These are phyloP conservation scores for Heterotilapia buettikoferi DNA, from an alignment of 2,113 vertebrate genomes.

Conservation along the genomic window DNA sequence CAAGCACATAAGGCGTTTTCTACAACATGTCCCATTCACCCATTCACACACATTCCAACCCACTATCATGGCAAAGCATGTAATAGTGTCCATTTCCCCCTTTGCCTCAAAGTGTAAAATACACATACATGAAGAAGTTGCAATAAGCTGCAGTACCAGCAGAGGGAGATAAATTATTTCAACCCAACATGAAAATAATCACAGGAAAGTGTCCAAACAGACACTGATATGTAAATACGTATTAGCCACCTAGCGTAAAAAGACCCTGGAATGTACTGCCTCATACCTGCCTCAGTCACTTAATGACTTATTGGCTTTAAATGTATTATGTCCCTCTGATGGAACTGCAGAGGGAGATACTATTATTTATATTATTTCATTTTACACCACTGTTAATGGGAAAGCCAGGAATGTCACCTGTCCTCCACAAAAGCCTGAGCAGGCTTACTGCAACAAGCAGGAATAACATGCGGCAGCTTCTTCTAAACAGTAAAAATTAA, in stretches of 20 bases:
- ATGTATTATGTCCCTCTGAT: background rate
- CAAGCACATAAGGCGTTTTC: background rate
- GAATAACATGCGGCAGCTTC: background rate
- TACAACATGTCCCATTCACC: background rate
- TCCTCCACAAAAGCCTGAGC: background rate
- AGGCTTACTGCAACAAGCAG: background rate
- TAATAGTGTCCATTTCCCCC: background rate
- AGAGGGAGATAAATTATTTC: background rate
- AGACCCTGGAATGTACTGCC: background rate
- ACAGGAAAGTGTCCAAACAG: background rate
- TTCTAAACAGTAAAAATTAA: background rate
- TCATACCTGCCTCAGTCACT: background rate
- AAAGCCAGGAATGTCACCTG: background rate
- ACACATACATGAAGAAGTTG: background rate
- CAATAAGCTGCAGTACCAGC: background rate
- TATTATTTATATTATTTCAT: background rate
- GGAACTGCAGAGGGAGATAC: background rate
- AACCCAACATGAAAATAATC: background rate
- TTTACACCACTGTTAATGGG: background rate
- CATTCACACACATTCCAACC: background rate
- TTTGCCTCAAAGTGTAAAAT: background rate
- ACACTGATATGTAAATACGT: background rate
- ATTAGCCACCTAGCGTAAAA: background rate
- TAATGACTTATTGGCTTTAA: background rate
- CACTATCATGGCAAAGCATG: background rate